Evolutionary conservation across 2,113 vertebrate genomes (phyloP).

Genomic region (Pygoscelis antarcticus): DNA sequence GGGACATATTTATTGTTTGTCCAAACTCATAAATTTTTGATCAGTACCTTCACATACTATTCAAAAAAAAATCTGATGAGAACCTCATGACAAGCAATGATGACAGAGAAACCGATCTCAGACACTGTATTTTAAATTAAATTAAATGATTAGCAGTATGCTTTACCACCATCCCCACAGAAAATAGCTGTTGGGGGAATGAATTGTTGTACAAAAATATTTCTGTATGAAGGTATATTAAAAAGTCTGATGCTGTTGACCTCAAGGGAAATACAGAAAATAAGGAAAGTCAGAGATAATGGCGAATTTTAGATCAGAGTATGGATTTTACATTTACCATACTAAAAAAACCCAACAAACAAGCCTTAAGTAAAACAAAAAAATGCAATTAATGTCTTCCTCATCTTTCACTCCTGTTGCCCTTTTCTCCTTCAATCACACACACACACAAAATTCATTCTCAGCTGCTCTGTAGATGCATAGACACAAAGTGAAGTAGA

Average conservation of each 20-base stretch:
- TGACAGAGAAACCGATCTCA: neutral
- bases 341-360: neutral
- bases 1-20: neutral
- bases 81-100: neutral
- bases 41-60: neutral
- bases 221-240: neutral
- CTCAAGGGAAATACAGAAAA: neutral
- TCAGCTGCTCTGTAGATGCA: neutral
- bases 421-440: neutral
- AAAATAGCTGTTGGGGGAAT: neutral
- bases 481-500: neutral
- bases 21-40: neutral
- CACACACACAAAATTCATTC: neutral
- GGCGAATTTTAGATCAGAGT: neutral
- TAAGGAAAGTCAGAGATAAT: neutral
- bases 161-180: neutral
- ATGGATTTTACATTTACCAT: neutral
- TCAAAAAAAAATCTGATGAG: neutral
- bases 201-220: neutral
- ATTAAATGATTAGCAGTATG: neutral
- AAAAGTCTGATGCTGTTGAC: neutral
- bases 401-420: neutral
- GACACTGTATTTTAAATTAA: neutral
- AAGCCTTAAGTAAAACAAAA: neutral
- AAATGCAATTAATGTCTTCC: neutral